Percentiles rank a stretch among this genome's conserved stretches.
phyloP scores from a whole-genome alignment of 1,140 invertebrate species.

The Brachionus angularis region DNA sequence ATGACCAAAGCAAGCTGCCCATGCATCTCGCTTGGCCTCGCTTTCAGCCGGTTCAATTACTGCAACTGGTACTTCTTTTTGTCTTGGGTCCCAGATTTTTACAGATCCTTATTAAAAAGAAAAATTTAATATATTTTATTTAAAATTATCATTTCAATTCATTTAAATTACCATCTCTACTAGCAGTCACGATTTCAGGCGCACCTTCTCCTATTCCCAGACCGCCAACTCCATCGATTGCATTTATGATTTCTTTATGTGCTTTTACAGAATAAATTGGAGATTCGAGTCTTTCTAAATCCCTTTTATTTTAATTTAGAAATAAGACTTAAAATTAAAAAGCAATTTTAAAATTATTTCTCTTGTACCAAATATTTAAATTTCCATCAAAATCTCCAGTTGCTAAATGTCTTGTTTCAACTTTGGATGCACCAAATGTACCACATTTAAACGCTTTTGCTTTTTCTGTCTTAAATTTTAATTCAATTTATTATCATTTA shows the following conservation, averaged over 20 bases:
- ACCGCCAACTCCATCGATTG: conserved; percentile 86
- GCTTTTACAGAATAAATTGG: conserved; percentile 76
- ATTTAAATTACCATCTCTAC: conserved; percentile 71
- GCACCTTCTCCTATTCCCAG: conserved; percentile 75
- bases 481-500: too few relatives aligned
- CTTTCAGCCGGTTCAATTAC: conserved; percentile 69
- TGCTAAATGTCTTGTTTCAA: conserved; percentile 73
- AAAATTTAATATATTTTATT: conserved; percentile 19
- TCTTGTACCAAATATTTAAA: conserved; percentile 69
- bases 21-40: conserved; percentile 70
- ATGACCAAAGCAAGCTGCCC: conserved; percentile 81
- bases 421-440: conserved; percentile 76
- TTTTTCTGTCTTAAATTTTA: conserved; percentile 64
- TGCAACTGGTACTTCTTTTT: conserved; percentile 75
- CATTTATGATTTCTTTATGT: conserved; percentile 82
- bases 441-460: conserved; percentile 82
- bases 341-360: background rate
- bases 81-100: conserved; percentile 89
- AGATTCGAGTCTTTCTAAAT: conserved; percentile 69
- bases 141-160: background rate
- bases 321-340: conserved; percentile 45
- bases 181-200: conserved; percentile 87
- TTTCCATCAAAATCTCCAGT: conserved; percentile 85
- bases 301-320: conserved; percentile 65
- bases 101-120: conserved; percentile 65